Evolutionary conservation across 1,140 invertebrate species (phyloP), one percentile per base, ranked within the genome.

Genomic region (Megalopta genalis): DNA sequence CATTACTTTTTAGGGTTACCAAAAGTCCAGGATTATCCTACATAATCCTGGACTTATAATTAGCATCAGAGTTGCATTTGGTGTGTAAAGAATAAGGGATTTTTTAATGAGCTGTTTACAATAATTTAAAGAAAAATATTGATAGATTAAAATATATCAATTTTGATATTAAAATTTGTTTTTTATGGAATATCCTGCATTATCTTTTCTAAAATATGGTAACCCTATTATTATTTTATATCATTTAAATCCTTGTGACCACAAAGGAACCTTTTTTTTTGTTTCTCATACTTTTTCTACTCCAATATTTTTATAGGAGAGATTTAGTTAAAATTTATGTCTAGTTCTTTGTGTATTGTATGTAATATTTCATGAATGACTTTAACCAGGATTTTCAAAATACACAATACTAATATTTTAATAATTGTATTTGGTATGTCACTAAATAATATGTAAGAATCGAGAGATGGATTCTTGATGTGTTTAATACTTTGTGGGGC

Each of bases 401-500:
- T 60, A 71, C 14, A 32, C 9, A 68, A 71, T 82, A 78, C 62
- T 52, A n/a, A 52, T 63, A 42, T 21, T 21, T 66, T 46, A 67
- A 79, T 73, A 63, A 80, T 75, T 65, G 60, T 77, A 60, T 54
- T 80, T 37, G 39, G 70, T 81, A 69, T 72, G 59, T 39, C 25
- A 73, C 46, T 37, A 80, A 79, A 82, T 86, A 79, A 78, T 77
- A 60, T 81, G 67, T 77, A 71, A 86, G 83, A 82, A 66, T 86
- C 69, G 85, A 60, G 32, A 87, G 46, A 76, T 86, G 78, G 81
- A 78, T 88, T 88, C 86, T 90, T 91, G 77, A 90, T 88, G 85
- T 83, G 84, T 91, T 88, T 90, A 88, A 88, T 90, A 89, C 86
- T 91, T 90, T 90, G 84, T 89, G 90, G 86, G 87, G 85, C 90